Percentiles rank a stretch among this genome's conserved stretches.
These are phyloP conservation scores for Drosophila melanocephala DNA, from an alignment of 2,888 invertebrate species.

Conservation along the genomic window DNA sequence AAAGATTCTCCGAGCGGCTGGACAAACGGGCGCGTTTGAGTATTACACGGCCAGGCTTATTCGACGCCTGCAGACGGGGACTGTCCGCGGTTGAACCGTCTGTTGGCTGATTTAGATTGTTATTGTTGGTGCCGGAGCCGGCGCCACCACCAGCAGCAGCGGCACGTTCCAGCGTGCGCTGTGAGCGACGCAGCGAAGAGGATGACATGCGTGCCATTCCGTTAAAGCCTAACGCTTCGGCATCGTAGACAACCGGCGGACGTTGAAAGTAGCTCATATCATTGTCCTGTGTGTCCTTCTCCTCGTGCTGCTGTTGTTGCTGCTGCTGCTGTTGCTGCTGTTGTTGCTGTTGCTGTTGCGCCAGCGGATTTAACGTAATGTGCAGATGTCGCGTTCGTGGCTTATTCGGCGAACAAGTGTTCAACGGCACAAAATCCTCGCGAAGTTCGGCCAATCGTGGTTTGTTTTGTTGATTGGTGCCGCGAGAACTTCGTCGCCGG, in stretches of 20 bases:
- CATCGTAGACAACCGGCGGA: slow-evolving; percentile 54
- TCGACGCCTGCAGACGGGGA: slow-evolving; percentile 45
- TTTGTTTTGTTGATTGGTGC: slow-evolving; percentile 68
- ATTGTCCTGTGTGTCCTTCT: slow-evolving; percentile 67
- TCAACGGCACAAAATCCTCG: slow-evolving; percentile 80
- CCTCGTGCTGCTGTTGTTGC: slow-evolving; percentile 70
- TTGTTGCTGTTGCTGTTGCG: slow-evolving; percentile 74
- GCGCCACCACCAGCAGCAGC: slow-evolving; percentile 45
- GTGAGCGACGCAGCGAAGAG: slow-evolving; percentile 72
- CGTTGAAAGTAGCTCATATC: slow-evolving; percentile 71
- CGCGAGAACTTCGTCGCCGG: slow-evolving; percentile 74
- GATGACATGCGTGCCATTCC: slow-evolving; percentile 67
- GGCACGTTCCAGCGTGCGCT: slow-evolving; percentile 71
- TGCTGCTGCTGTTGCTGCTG: slow-evolving; percentile 27
- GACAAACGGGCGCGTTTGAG: slow-evolving; percentile 70
- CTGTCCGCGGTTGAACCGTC: slow-evolving; percentile 49
- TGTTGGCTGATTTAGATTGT: slow-evolving; percentile 65
- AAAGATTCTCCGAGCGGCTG: slow-evolving; percentile 74
- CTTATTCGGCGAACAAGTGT: slow-evolving; percentile 64
- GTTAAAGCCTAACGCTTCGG: slow-evolving; percentile 56
- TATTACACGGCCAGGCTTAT: slow-evolving; percentile 63
- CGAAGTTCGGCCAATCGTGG: slow-evolving; percentile 82
- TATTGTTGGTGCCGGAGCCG: slow-evolving; percentile 62
- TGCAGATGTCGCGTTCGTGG: slow-evolving; percentile 83
- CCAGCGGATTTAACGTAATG: slow-evolving; percentile 85